Conservation (phyloP, 2,113 vertebrate species). For the Mohoua ochrocephala region DNA sequence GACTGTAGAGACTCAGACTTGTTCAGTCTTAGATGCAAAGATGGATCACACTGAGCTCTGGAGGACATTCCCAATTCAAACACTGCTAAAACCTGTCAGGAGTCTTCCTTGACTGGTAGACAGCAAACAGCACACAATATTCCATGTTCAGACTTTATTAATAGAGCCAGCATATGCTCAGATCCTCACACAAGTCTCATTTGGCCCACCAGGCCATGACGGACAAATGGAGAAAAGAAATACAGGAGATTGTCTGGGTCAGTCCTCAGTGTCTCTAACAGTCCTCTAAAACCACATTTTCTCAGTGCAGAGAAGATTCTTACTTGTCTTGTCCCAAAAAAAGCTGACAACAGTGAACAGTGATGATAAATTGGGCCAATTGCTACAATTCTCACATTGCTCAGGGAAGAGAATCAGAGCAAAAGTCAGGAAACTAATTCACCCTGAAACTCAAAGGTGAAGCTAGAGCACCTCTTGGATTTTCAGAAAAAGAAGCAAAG, state of each 20-base stretch:
- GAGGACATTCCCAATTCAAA: neutral
- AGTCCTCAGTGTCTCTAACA: too few species aligned
- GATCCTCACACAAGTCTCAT: neutral
- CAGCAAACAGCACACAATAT: neutral
- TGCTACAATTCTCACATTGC: neutral
- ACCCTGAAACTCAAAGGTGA: neutral
- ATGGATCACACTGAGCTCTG: neutral
- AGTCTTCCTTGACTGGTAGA: neutral
- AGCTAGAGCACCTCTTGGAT: neutral
- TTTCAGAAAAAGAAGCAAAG: neutral
- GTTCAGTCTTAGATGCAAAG: neutral
- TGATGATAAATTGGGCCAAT: neutral
- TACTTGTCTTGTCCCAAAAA: neutral
- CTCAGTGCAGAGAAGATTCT: neutral
- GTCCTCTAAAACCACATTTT: neutral
- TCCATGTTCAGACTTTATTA: neutral
- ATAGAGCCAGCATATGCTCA: neutral
- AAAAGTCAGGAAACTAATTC: neutral
- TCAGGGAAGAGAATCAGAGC: neutral
- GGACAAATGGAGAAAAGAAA: neutral
- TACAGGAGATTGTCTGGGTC: neutral
- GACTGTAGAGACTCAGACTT: neutral
- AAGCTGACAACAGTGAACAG: neutral
- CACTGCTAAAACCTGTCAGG: neutral
- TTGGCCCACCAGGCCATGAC: neutral